Evolutionary conservation across 2,888 invertebrate species (phyloP), one percentile per base, ranked within the genome.

Genomic region (Drosophila anomelani): DNA sequence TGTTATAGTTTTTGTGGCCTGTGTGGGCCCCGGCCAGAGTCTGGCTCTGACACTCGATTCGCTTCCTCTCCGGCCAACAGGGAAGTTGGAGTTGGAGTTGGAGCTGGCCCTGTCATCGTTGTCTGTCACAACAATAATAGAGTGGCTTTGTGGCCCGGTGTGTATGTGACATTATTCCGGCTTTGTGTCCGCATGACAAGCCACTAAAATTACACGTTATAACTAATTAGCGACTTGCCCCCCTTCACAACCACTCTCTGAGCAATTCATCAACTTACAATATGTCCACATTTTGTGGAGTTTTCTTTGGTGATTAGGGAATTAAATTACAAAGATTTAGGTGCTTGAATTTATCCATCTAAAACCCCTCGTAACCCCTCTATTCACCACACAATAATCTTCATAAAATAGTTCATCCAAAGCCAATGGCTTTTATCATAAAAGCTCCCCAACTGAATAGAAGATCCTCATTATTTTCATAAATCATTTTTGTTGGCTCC

Each of bases 1-100:
- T 85, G 85, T 88, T 84, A 81, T 84, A 88, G 87, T 84, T 88
- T 80, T 86, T 73, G 58, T 59, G 70, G 55, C 53, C 47, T 47
- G 55, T 58, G 68, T 66, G 51, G 32, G 54, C 57, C 41, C 29
- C 56, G n/a, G 66, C 32, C 36, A 58, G 64, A 43, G 51, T 70
- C 69, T 83, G 77, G 43, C 57, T 38, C 61, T 80, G 85, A 81
- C 88, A 87, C 84, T 66, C 51, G 55, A 38, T 23, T 62, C 55
- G 74, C 54, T 64, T 57, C 57, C 57, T 67, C 58, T 29, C 17
- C 9, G 68, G 57, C 70, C 34, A 41, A 36, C 20, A 47, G 38
- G 63, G 46, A 32, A 17, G 38, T 32, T 41, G 20, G 9, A 47
- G 59, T 57, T 53, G 66, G 53, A 26, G 34, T 26, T 43, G 66